Evolutionary conservation across 2,797 vertebrate species (phyloP).

Genomic region (Sebastes wilsoni): DNA sequence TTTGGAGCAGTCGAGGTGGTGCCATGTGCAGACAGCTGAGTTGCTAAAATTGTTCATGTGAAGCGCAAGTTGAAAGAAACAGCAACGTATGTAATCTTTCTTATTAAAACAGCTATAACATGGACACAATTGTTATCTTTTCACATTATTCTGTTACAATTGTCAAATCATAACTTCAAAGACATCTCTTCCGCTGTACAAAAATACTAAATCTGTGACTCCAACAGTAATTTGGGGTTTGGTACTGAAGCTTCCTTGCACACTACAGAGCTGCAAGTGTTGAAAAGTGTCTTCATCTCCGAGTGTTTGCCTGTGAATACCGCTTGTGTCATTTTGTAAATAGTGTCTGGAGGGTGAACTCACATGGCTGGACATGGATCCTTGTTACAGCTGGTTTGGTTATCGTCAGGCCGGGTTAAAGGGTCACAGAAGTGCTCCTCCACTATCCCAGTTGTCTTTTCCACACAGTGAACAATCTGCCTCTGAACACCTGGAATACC

Average conservation of each 20-base stretch:
- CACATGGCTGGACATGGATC: conserved; percentile 91
- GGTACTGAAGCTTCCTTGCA: background rate
- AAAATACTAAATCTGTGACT: background rate
- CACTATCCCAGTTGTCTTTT: conserved; percentile 86
- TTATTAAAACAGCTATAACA: background rate
- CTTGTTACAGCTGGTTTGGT: conserved; percentile 86
- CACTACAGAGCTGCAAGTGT: no score
- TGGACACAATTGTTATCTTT: background rate
- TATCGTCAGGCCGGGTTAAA: conserved; percentile 85
- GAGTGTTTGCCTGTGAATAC: background rate
- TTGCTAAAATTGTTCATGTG: background rate
- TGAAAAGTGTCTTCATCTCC: background rate
- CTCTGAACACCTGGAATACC: conserved; percentile 88
- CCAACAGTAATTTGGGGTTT: background rate
- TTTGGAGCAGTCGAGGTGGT: background rate
- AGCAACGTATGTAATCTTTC: background rate
- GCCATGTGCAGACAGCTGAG: background rate
- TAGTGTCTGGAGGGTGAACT: conserved; percentile 50
- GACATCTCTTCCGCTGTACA: background rate
- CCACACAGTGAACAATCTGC: conserved; percentile 88
- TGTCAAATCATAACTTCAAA: background rate
- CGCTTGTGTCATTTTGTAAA: background rate
- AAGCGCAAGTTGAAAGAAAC: background rate
- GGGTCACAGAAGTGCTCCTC: conserved; percentile 88
- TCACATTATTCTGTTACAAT: background rate